Evolutionary conservation across 2,797 vertebrate species (phyloP).

Genomic region (Perdix hodgsoniae): DNA sequence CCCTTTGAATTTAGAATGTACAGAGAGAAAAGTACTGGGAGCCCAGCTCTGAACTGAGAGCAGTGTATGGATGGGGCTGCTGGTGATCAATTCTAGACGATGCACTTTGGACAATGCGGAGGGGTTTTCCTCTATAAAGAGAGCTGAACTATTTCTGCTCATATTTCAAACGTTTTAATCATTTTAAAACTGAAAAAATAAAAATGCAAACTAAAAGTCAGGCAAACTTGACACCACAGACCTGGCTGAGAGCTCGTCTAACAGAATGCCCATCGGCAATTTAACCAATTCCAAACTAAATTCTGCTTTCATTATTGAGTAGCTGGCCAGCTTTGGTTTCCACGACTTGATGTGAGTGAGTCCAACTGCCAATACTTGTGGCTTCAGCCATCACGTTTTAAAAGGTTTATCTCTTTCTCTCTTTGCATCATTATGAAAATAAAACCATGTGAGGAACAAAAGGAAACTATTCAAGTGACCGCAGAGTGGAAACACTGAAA

Average conservation of each 20-base stretch:
- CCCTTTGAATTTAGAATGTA: not conserved
- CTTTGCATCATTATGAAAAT: not conserved
- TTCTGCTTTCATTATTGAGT: conserved; percentile 30
- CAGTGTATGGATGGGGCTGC: not conserved
- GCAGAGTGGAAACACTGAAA: conserved; percentile 65
- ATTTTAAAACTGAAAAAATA: not conserved
- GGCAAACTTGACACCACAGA: not conserved
- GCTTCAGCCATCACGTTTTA: not conserved
- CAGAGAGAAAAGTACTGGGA: not conserved
- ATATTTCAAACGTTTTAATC: not conserved
- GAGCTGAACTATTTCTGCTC: not conserved
- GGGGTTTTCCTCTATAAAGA: not conserved
- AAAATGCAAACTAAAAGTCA: not conserved
- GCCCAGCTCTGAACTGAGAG: not conserved
- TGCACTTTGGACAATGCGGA: not conserved
- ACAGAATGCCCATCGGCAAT: not conserved
- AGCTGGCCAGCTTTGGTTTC: not conserved
- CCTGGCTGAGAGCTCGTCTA: not conserved
- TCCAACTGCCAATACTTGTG: conserved; percentile 31
- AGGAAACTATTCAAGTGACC: conserved; percentile 37
- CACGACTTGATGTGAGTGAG: not conserved
- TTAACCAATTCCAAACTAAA: conserved; percentile 10
- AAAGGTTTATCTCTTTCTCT: not conserved
- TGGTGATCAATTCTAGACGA: not conserved
- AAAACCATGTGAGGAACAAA: conserved; percentile 10